Base-by-base conservation (phyloP, 2,888 invertebrate genomes). In the Galerucella calmariensis region DNA sequence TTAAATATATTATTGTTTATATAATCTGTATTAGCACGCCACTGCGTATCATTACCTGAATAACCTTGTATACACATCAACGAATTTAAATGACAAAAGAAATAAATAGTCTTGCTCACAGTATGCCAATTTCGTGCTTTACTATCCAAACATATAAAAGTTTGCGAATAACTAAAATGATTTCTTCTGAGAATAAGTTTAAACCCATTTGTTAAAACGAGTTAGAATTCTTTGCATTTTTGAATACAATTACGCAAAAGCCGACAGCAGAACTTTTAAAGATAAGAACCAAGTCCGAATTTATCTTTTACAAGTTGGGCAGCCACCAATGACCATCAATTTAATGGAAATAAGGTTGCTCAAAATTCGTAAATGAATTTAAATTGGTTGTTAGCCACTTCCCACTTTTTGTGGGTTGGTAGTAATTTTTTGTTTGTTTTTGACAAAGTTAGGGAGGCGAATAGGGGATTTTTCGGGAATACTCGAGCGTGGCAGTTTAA, bases 191-290 rank as follows among this genome's bases (percentile, higher is more conserved):
- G 77, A 78, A 78, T 48, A 66, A 67, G 69, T 73, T 73, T 75
- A 73, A 75, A 78, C 70, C 74, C 71, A 76, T 78, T 78, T 78
- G 72, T 77, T 74, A 63, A 69, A 72, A 75, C 69, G 75, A 77
- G 75, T 75, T 76, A 75, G 67, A 70, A 72, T 73, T 67, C 67
- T 65, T 48, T 4, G 75, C 75, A 70, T 75, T 73, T 73, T 75
- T 73, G 70, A 73, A 75, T 75, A 73, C 67, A 75, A 75, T 75
- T 73, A 75, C 75, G 63, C 24, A 67, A 67, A 69, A 70, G 70
- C 69, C 73, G 75, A 63, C 73, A 20, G 56, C 62, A 67, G 67
- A 73, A 67, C 24, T 56, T 71, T 65, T 46, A 48, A 48, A 58
- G 72, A 72, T 72, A 65, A 65, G 65, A 65, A 48, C 48, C 72